Evolutionary conservation across 1,140 invertebrate species (phyloP).

Genomic region (Sminthurides bifidus): DNA sequence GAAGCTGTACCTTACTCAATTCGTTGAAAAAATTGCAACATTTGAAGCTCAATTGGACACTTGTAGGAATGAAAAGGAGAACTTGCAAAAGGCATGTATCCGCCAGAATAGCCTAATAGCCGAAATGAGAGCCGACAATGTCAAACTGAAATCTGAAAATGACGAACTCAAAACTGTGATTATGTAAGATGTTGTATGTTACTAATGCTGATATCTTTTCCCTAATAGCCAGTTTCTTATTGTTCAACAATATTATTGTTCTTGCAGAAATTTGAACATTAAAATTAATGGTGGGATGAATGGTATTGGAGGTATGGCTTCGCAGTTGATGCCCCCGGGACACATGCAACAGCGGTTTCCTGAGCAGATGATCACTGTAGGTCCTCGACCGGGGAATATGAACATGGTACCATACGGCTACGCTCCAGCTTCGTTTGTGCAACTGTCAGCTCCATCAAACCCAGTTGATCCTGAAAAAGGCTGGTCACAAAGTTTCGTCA

Average conservation of each 20-base stretch:
- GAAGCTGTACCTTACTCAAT: too few relatives aligned
- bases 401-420: too few relatives aligned
- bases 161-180: conserved; percentile 17
- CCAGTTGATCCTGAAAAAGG: too few relatives aligned
- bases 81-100: background rate
- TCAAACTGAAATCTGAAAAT: conserved; percentile 14
- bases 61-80: conserved; percentile 1
- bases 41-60: background rate
- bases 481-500: too few relatives aligned
- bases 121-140: conserved; percentile 3
- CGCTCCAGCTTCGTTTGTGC: too few relatives aligned
- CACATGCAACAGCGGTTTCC: too few relatives aligned
- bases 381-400: too few relatives aligned
- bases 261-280: background rate
- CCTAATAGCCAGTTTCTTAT: background rate
- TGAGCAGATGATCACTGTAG: too few relatives aligned
- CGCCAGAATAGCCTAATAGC: background rate
- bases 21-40: background rate
- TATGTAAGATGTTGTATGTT: conserved; percentile 11
- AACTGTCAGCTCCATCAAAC: too few relatives aligned
- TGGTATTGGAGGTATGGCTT: background rate
- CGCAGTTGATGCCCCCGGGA: background rate
- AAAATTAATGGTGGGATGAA: background rate
- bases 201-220: background rate
- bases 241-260: background rate